A percentile compares a stretch with the other conserved stretches of the same genome.
phyloP scores from a whole-genome alignment of 2,888 invertebrate genomes.

The Pecten maximus region DNA sequence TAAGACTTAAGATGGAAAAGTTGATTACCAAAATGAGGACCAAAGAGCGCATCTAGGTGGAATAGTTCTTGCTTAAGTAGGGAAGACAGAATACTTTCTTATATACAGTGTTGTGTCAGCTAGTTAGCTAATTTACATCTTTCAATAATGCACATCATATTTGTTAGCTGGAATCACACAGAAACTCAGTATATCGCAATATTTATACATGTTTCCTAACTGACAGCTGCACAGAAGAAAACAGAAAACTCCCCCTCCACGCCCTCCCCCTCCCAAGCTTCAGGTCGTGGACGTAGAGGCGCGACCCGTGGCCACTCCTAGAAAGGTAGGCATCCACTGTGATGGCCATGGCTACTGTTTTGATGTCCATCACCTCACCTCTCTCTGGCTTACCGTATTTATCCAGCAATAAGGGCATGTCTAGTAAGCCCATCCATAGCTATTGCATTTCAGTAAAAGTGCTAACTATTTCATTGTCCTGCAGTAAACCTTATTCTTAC shows the following conservation, averaged over 20 bases:
- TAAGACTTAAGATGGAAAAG: too few relatives aligned
- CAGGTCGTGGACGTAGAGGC: slow-evolving; percentile 59
- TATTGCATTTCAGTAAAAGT: too few relatives aligned
- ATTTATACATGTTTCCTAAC: slow-evolving; percentile 39
- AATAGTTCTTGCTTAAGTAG: too few relatives aligned
- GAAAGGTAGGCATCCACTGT: slow-evolving; percentile 55
- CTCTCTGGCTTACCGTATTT: background rate
- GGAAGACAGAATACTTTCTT: too few relatives aligned
- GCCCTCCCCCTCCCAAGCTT: slow-evolving; percentile 79
- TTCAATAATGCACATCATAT: background rate
- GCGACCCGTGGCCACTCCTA: slow-evolving; percentile 72
- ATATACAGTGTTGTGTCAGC: too few relatives aligned
- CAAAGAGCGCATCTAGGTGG: too few relatives aligned
- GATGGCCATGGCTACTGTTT: background rate
- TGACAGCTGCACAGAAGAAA: slow-evolving; percentile 65
- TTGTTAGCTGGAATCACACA: background rate
- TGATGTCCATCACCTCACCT: background rate
- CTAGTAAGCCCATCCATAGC: too few relatives aligned
- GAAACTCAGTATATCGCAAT: background rate
- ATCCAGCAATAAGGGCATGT: too few relatives aligned
- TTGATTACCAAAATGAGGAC: too few relatives aligned
- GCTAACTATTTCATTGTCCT: too few relatives aligned
- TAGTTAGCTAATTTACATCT: background rate
- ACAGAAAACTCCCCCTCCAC: slow-evolving; percentile 73
- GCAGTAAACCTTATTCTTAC: background rate